Base-by-base conservation (phyloP, 2,113 vertebrate genomes). In the Pangasianodon hypophthalmus region DNA sequence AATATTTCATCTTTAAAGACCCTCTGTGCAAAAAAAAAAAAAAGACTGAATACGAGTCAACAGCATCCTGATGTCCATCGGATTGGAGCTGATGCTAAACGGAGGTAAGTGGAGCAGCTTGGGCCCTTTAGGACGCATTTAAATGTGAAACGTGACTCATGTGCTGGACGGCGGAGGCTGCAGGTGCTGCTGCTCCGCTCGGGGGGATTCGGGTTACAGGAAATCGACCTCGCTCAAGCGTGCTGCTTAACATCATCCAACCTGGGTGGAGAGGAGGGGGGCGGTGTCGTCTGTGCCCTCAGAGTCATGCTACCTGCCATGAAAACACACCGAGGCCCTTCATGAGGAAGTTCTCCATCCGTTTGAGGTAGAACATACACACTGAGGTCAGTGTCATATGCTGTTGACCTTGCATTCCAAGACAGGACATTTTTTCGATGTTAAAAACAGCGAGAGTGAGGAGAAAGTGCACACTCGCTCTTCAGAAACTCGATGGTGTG, bases 121-220 rank as follows among this genome's bases (percentile, higher is more conserved):
- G 83, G 67, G 75, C 26, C 85, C 91, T 90, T 92, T 91, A 91
- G 91, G 92, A 87, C 54, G 69, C 85, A 91, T 93, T 88, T 92
- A 86, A 84, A 90, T 93, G 71, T 92, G 91, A 90, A 90, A 75
- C 90, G 93, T 94, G 94, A 94, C 93, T 94, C 93, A 91, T 52
- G 54, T 92, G 91, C 92, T 96, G 95, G 94, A 93, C 84, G 86
- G 90, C 88, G 69, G 92, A 90, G 88, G 44, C 77, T 94, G 95
- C 95, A 96, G 95, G 95, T 96, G 95, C 93, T 95, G 93, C 87
- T 29, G 92, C 93, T 94, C 90, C 94, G 94, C 94, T 94, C 84
- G 90, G 95, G 95, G 95, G 94, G 94, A 94, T 91, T 96, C 93
- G 92, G 89, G 95, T 96, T 96, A 95, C 95, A 96, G 94, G 95